Conservation (phyloP, 2,797 vertebrate species). For the Melanotaenia trifasciata region DNA sequence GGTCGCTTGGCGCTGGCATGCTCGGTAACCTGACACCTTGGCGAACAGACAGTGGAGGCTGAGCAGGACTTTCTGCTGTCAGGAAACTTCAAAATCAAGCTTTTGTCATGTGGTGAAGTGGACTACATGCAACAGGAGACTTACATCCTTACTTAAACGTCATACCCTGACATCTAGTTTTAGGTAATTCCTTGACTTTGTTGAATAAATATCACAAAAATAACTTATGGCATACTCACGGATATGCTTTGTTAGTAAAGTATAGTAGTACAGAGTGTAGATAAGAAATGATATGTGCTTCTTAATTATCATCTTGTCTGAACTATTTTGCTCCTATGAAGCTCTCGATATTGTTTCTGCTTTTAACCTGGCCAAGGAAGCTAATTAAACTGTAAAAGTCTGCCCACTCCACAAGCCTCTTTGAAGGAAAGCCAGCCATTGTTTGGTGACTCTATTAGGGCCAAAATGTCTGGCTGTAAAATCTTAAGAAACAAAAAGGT, state of each 20-base stretch:
- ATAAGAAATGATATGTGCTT: slow-evolving; percentile 4
- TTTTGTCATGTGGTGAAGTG: too few species aligned
- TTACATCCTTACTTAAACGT: too few species aligned
- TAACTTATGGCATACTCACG: neutral
- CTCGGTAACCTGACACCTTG: too few species aligned
- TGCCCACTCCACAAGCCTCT: slow-evolving; percentile 54
- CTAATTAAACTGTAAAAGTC: slow-evolving; percentile 64
- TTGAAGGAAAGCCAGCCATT: slow-evolving; percentile 67
- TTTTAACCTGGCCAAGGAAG: slow-evolving; percentile 40
- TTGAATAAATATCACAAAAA: too few species aligned
- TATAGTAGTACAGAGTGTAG: neutral
- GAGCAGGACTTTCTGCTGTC: too few species aligned
- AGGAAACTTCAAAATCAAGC: too few species aligned
- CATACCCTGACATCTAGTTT: too few species aligned
- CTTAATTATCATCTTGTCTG: slow-evolving; percentile 13
- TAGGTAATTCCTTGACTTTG: too few species aligned
- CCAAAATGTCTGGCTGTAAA: slow-evolving; percentile 41
- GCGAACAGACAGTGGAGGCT: too few species aligned
- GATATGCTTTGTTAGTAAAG: neutral
- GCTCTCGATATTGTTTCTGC: slow-evolving; percentile 41
- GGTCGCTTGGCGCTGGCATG: too few species aligned
- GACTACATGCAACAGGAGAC: too few species aligned
- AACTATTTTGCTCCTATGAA: slow-evolving; percentile 30
- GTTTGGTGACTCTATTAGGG: slow-evolving; percentile 49
- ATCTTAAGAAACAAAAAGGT: slow-evolving; percentile 38